These are phyloP conservation scores for Drosophila cognata DNA, from an alignment of 2,888 invertebrate genomes.

Conservation along the genomic window DNA sequence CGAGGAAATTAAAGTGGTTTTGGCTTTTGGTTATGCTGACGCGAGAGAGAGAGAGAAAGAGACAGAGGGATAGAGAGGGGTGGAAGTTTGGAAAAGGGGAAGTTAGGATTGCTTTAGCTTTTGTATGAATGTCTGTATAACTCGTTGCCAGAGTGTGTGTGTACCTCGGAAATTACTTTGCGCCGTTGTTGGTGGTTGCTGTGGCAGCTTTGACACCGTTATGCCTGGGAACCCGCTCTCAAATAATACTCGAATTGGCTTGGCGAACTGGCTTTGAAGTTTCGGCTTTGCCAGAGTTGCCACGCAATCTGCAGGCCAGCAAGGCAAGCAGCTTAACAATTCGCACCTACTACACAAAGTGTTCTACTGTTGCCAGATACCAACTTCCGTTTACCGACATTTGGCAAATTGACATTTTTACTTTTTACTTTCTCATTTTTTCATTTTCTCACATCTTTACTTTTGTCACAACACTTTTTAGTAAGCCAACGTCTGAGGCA, in stretches of 20 bases:
- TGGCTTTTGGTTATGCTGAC: constrained; percentile 49
- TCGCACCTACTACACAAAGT: constrained; percentile 56
- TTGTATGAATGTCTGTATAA: constrained; percentile 48
- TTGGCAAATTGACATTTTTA: constrained; percentile 80
- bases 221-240: constrained; percentile 34
- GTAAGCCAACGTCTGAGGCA: constrained; percentile 12
- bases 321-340: constrained; percentile 53
- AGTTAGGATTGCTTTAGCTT: constrained; percentile 46
- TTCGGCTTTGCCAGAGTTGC: constrained; percentile 16
- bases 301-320: constrained; percentile 14
- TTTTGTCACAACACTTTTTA: constrained; percentile 61
- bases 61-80: background rate
- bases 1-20: constrained; percentile 79
- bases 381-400: constrained; percentile 61
- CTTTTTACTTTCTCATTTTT: constrained; percentile 22
- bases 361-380: constrained; percentile 37
- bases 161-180: constrained; percentile 78
- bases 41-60: background rate
- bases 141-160: constrained; percentile 29
- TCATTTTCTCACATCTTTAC: constrained; percentile 22
- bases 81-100: background rate
- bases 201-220: constrained; percentile 68
- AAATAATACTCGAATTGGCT: constrained; percentile 25
- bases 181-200: constrained; percentile 67
- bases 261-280: constrained; percentile 62